These are phyloP conservation scores for Pterocles orientalis DNA, from an alignment of 2,113 vertebrate genomes.

Conservation along the genomic window DNA sequence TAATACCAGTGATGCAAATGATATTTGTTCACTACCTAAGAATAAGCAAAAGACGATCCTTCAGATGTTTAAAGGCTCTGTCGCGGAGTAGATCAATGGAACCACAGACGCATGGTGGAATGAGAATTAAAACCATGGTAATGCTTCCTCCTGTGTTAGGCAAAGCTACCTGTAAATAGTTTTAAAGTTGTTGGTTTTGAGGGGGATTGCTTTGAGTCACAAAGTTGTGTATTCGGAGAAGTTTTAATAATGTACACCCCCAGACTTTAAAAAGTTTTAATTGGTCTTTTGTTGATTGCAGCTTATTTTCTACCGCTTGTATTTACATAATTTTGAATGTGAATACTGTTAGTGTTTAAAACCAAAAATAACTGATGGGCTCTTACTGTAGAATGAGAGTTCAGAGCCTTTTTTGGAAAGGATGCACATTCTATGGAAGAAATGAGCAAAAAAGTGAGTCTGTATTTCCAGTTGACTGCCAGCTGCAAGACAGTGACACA, in stretches of 20 bases:
- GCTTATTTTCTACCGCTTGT: not conserved
- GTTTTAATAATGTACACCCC: not conserved
- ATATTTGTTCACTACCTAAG: conserved; percentile 45
- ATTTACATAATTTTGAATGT: not conserved
- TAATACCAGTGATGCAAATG: conserved; percentile 49
- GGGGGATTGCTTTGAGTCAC: not conserved
- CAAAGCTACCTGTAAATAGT: not conserved
- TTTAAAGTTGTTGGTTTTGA: not conserved
- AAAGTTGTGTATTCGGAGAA: not conserved
- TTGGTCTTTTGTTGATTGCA: not conserved
- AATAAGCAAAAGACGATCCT: conserved; percentile 78
- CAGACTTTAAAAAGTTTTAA: not conserved
- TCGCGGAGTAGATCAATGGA: conserved; percentile 46
- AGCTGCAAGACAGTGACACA: not conserved
- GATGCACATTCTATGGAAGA: not conserved
- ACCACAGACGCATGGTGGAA: accelerated
- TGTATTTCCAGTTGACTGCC: not conserved
- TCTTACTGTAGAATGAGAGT: not conserved
- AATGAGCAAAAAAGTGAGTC: not conserved
- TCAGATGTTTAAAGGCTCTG: conserved; percentile 76
- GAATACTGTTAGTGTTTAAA: not conserved
- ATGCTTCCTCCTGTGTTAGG: not conserved
- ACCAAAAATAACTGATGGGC: not conserved
- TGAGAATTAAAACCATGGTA: not conserved
- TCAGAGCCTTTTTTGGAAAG: accelerated